A percentile compares a stretch with the other conserved stretches of the same genome.
Evolutionary conservation across 2,113 vertebrate genomes (phyloP).

Genomic region (Oophaga pumilio): DNA sequence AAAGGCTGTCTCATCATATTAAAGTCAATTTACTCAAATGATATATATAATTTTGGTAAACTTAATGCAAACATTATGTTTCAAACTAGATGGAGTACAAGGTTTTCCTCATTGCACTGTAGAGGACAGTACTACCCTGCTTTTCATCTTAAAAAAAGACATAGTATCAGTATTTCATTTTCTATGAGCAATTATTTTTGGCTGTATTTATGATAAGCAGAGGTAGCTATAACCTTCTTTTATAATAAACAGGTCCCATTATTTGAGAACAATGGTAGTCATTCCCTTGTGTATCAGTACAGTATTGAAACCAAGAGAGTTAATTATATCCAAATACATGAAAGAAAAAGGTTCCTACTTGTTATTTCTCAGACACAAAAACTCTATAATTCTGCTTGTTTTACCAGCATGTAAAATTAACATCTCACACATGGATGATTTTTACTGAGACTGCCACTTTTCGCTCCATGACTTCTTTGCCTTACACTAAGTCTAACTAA

Average conservation of each 20-base stretch:
- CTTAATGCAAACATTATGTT: not conserved
- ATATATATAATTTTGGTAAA: no score
- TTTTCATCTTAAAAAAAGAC: not conserved
- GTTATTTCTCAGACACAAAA: constrained; percentile 14
- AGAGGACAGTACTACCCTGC: not conserved
- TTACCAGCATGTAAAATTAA: constrained; percentile 48
- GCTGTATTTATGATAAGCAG: not conserved
- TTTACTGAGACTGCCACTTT: constrained; percentile 44
- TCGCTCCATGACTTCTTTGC: constrained; percentile 28
- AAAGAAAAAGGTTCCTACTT: not conserved
- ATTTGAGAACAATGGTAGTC: not conserved
- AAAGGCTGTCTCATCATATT: no score
- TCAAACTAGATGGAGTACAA: not conserved
- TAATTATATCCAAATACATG: not conserved
- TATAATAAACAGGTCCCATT: not conserved
- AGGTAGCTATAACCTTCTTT: not conserved
- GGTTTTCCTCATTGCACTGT: not conserved
- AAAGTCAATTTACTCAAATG: no score
- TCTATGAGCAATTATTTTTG: not conserved
- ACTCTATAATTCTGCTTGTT: constrained; percentile 20
- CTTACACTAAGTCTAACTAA: constrained; percentile 34
- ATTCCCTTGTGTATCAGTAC: not conserved
- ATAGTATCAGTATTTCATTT: not conserved
- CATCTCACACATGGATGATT: constrained; percentile 46
- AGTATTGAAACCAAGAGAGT: not conserved